Base-by-base conservation (phyloP, 2,113 vertebrate genomes). In the Cardinalis cardinalis region DNA sequence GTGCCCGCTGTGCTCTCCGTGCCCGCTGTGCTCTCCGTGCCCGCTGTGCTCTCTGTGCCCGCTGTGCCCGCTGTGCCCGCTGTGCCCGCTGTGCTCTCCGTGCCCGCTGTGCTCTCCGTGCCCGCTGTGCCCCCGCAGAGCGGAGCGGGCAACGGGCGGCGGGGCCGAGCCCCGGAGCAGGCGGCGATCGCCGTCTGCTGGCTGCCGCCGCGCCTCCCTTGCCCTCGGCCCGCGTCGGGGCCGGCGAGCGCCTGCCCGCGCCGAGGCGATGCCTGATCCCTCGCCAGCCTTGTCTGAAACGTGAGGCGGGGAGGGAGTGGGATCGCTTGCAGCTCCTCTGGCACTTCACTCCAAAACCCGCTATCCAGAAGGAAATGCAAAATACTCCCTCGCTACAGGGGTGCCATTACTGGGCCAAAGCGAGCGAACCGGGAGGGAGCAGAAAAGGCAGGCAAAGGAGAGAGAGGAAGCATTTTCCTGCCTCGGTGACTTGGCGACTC, bases 111-210 rank as follows among this genome's bases (percentile, higher is more conserved):
- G 44, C 51, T 34, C 41, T 20, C 49, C 19, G 69, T 20, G 41
- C 51, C 41, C 34, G 17, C 51, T 7, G 69, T 34, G 59, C 20
- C 43, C 53, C 29, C 52, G 44, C 41, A 34, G 64, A 15, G 31
- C n/a, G 72, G 29, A 74, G 41, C 36, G 15, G 38, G 21, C 43
- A 74, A 38, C 40, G 15, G 38, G 28, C 43, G 14, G 64, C 9
- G 38, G 55, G 56, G 44, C 63, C n/a, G 51, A 55, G 61, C 40
- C 44, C 75, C 49, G 72, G 64, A 64, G 92, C 95, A 95, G 96
- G 92, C 74, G 94, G 95, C 96, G 97, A 98, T 97, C 98, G 98
- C 98, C 99, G 98, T 98, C 98, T 99, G 96, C 98, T 98, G 98
- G 98, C 91, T 79, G 92, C 90, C 61, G 58, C 66, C 34, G 64